Evolutionary conservation across 1,140 invertebrate species (phyloP).

Genomic region (Drosophila lini): DNA sequence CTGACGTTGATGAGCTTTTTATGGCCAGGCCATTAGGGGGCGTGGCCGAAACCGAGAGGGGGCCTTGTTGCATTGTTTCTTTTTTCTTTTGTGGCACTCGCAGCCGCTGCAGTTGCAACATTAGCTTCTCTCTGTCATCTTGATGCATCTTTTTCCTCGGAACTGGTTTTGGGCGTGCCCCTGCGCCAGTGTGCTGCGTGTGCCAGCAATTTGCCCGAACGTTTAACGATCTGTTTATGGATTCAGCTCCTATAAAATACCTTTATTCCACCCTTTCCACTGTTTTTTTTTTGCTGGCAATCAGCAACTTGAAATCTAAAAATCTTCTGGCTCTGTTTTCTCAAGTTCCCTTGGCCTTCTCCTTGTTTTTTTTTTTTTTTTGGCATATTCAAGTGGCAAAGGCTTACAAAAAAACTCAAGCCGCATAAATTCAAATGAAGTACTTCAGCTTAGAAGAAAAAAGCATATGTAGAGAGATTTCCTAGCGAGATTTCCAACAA

Average conservation of each 20-base stretch:
- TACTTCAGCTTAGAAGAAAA: slow-evolving; percentile 35
- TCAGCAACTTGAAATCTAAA: slow-evolving; percentile 66
- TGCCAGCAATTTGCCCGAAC: slow-evolving; percentile 73
- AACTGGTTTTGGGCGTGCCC: slow-evolving; percentile 69
- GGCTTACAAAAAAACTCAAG: slow-evolving; percentile 51
- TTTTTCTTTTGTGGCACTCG: slow-evolving; percentile 38
- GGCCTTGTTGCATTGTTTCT: slow-evolving; percentile 49
- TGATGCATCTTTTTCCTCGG: slow-evolving; percentile 52
- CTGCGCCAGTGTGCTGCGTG: slow-evolving; percentile 52
- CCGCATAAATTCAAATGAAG: slow-evolving; percentile 82
- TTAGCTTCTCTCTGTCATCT: slow-evolving; percentile 67
- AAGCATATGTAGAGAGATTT: slow-evolving; percentile 46
- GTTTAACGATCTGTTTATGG: slow-evolving; percentile 81
- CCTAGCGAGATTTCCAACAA: slow-evolving; percentile 49
- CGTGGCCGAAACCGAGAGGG: slow-evolving; percentile 41
- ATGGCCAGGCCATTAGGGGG: slow-evolving; percentile 76
- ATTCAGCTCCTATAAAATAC: slow-evolving; percentile 14
- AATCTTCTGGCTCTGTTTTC: slow-evolving; percentile 17
- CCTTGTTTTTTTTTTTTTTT: slow-evolving; percentile 15
- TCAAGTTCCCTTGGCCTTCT: not conserved
- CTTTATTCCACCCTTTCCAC: slow-evolving; percentile 18
- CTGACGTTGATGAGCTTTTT: slow-evolving; percentile 79
- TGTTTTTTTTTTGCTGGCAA: slow-evolving; percentile 30
- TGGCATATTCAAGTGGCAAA: slow-evolving; percentile 57
- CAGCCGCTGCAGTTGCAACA: slow-evolving; percentile 61